Base-by-base conservation (phyloP, 2,113 vertebrate species). In the Leptosomus discolor region DNA sequence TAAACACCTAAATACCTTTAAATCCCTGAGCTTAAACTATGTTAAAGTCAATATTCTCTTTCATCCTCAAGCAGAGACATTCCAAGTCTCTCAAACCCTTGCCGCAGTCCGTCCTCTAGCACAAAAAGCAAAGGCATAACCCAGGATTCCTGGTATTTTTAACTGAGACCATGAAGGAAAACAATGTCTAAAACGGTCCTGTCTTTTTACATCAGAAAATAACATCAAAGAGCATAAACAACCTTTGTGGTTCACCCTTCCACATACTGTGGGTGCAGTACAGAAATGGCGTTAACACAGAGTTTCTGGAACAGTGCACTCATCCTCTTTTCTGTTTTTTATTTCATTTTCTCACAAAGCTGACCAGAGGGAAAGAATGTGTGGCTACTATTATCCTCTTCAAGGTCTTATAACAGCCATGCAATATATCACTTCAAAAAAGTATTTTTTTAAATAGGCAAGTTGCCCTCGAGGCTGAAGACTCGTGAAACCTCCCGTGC, bases 361-460 rank as follows among this genome's bases (percentile, higher is more conserved):
- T 97, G 87, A 94, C 87, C 57, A 80, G 50, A 87, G 53, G 77
- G 63, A 93, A 95, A 77, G 57, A 65, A 58, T 2, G 1, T 43
- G 45, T 32, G 54, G 24, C 61, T 91, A 50, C 8, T 5, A 74
- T 88, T 95, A 95, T 53, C 73, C 10, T 88, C 81, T 92, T 89
- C 77, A 90, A 88, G 91, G 87, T 85, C 84, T 89, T 87, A 51
- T 58, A 95, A 91, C 73, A 93, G 54, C 76, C 69, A n/a, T 91
- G 73, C 57, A 82, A 76, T 85, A 71, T 41, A 58, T 26, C 63
- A 32, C 53, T 93, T 94, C 78, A 89, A 92, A 94, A 93, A 57
- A 68, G 58, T 29, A 43, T 56, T 92, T 92, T n/a, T 90, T 93
- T n/a, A 76, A 96, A 95, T 87, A 12, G 91, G 64, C 30, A 90